Evolutionary conservation across 2,888 invertebrate genomes (phyloP), one percentile per base, ranked within the genome.

Genomic region (Mythimna ferrago): DNA sequence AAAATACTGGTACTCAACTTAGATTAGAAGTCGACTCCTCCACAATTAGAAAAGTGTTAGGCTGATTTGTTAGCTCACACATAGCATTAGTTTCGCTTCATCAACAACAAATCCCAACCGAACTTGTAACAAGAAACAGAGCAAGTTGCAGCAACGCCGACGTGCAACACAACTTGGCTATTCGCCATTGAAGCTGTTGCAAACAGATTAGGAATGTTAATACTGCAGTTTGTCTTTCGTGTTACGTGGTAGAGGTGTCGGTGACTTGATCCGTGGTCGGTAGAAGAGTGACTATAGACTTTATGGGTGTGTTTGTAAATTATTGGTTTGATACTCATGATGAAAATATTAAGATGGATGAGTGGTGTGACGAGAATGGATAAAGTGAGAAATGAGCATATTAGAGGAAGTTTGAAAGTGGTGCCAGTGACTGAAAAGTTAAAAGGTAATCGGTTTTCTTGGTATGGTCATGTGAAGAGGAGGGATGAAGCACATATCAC

Each of bases 181-280:
- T n/a, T 71, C 78, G 91, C 92, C 92, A 92, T 86, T 81, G 84
- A 89, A 87, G 89, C 88, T 86, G 89, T 86, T 80, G 82, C 82
- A 73, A 84, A 88, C 86, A 91, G 91, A 91, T 84, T 92, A 91
- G 89, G 86, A 89, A 90, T 89, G 87, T 86, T 90, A 90, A 89
- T 91, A 81, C 85, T 53, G 73, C 76, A 86, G 86, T 91, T 89
- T 89, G 88, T 89, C 88, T 87, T 87, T 61, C 51, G 62, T 83
- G 83, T 83, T 44, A 53, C 80, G 63, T 53, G 53, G 58, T 65
- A 56, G 69, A 60, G 68, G 78, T 80, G 78, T 76, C 73, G 51
- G 74, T 78, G 74, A 57, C 53, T 60, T 35, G 73, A 73, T 73
- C 57, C 60, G 73, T 78, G 64, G 6, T 54, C 71, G 57, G 10